Evolutionary conservation across 2,113 vertebrate genomes (phyloP).

Genomic region (Excalfactoria chinensis): DNA sequence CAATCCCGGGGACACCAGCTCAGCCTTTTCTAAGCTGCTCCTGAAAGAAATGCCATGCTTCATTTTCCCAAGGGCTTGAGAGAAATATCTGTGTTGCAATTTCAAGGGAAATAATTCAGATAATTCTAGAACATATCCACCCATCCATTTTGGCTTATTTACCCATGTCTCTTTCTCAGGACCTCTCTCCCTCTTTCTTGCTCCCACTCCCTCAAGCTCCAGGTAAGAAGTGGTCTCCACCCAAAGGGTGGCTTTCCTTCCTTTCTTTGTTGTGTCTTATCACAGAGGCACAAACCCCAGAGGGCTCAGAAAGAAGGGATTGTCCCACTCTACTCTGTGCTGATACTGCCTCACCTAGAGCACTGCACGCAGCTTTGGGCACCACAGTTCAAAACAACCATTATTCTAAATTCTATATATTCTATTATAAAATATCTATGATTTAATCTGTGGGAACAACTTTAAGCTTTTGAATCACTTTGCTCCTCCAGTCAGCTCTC

Average conservation of each 20-base stretch:
- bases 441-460: neutral
- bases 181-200: neutral
- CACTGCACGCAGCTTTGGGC: too few relatives aligned
- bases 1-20: constrained; percentile 22
- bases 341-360: too few relatives aligned
- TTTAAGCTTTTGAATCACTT: neutral
- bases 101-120: neutral
- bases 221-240: neutral
- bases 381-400: too few relatives aligned
- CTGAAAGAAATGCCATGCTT: neutral
- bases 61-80: neutral
- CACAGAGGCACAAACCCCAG: neutral
- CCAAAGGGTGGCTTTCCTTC: neutral
- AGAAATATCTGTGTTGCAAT: constrained; percentile 25
- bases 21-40: constrained; percentile 34
- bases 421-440: too few relatives aligned
- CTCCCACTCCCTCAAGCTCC: neutral
- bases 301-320: too few relatives aligned
- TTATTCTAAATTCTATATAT: too few relatives aligned
- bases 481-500: neutral
- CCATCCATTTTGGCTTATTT: neutral
- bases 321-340: too few relatives aligned
- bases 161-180: neutral
- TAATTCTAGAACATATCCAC: constrained; percentile 2
- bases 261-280: neutral